Evolutionary conservation across 2,797 vertebrate genomes (phyloP).

Genomic region (Pangasius sanitwongsei): DNA sequence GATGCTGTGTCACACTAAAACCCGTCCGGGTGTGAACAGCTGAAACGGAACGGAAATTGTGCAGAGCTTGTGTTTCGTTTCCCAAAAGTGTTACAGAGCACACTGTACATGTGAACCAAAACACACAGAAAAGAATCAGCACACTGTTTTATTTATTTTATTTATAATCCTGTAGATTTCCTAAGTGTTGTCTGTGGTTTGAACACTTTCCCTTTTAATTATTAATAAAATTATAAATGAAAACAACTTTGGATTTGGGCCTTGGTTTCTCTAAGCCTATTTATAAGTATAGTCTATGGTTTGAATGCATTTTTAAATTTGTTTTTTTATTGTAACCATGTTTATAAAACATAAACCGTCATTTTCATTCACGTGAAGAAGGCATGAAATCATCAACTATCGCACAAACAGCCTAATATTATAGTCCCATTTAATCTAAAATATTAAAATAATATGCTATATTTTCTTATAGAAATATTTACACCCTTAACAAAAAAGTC

Average conservation of each 20-base stretch:
- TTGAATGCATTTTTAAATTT: background rate
- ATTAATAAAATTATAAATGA: background rate
- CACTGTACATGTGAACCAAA: background rate
- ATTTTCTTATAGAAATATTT: background rate
- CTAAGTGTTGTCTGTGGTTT: background rate
- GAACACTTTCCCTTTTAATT: background rate
- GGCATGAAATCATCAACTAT: background rate
- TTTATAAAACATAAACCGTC: background rate
- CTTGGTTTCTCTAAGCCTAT: background rate
- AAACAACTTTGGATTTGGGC: background rate
- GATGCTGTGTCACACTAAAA: background rate
- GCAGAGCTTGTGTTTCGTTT: background rate
- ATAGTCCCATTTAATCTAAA: background rate
- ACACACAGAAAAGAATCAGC: background rate
- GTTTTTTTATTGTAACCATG: background rate
- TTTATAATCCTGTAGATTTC: background rate
- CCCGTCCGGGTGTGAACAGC: background rate
- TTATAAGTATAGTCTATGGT: background rate
- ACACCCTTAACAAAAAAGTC: background rate
- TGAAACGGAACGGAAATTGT: background rate
- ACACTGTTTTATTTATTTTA: background rate
- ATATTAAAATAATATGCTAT: background rate
- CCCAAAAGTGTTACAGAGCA: no score
- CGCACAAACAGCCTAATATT: background rate
- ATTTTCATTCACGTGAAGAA: background rate